These are phyloP conservation scores for Cherax quadricarinatus DNA, from an alignment of 1,140 invertebrate species.

Conservation along the genomic window DNA sequence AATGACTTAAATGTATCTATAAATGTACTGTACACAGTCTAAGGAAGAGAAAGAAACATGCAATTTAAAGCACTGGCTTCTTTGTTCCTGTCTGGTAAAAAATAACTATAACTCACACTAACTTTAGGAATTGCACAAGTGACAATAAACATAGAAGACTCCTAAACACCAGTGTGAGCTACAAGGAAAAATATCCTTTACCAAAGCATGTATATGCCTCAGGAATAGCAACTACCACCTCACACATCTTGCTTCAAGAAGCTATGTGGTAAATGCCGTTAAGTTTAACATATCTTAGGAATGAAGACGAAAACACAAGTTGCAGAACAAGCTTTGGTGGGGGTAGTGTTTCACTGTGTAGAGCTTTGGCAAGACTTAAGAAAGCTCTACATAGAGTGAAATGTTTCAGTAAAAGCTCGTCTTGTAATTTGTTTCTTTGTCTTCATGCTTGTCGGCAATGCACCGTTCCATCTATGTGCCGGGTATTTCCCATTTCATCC, in stretches of 20 bases:
- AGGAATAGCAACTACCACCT: neutral
- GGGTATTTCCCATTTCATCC: too few species aligned
- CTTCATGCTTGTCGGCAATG: too few species aligned
- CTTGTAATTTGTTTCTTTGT: too few species aligned
- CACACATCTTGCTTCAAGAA: neutral
- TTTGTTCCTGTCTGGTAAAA: neutral
- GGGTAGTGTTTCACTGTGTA: too few species aligned
- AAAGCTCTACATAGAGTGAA: too few species aligned
- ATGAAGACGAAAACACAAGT: too few species aligned
- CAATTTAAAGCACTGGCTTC: constrained; percentile 28
- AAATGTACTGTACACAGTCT: constrained; percentile 41
- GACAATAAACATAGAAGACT: neutral
- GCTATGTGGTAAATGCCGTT: neutral
- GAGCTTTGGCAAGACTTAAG: too few species aligned
- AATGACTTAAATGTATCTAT: constrained; percentile 44
- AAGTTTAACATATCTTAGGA: neutral
- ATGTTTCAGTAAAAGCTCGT: too few species aligned
- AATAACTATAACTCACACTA: constrained; percentile 4
- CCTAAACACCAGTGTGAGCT: constrained; percentile 1
- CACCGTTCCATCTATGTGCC: too few species aligned
- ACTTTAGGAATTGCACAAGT: neutral
- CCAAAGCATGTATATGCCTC: neutral
- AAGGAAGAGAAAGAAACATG: constrained; percentile 57
- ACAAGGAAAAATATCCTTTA: neutral
- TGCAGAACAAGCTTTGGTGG: too few species aligned